Conservation (phyloP, 2,888 invertebrate species). For the Rhamnusium bicolor region DNA sequence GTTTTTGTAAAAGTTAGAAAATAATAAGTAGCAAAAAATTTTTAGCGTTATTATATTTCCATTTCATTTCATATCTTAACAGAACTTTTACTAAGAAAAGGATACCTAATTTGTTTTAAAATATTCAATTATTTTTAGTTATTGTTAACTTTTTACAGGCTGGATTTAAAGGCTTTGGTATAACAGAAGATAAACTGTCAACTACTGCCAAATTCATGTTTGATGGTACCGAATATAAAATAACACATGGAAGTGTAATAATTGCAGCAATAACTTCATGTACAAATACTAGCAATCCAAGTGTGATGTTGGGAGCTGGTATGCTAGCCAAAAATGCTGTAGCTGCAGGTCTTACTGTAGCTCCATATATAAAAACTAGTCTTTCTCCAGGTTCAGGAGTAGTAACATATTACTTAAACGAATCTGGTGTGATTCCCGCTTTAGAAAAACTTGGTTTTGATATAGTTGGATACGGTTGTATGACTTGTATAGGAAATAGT, state of each 20-base stretch:
- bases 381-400: slow-evolving; percentile 85
- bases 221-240: slow-evolving; percentile 85
- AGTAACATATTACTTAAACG: slow-evolving; percentile 73
- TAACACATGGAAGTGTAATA: slow-evolving; percentile 93
- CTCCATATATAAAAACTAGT: slow-evolving; percentile 97
- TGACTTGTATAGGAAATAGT: slow-evolving; percentile 99
- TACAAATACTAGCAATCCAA: slow-evolving; percentile 98
- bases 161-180: slow-evolving; percentile 93
- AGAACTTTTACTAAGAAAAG: too few relatives aligned
- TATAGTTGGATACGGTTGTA: slow-evolving; percentile 98
- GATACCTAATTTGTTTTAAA: too few relatives aligned
- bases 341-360: slow-evolving; percentile 86
- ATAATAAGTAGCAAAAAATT: too few relatives aligned
- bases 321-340: slow-evolving; percentile 95
- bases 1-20: too few relatives aligned
- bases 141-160: slow-evolving; percentile 74
- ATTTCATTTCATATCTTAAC: too few relatives aligned
- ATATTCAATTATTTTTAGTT: background rate
- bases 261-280: slow-evolving; percentile 99
- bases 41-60: too few relatives aligned
- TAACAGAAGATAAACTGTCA: slow-evolving; percentile 78
- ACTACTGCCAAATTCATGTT: slow-evolving; percentile 83
- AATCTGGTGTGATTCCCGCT: slow-evolving; percentile 93
- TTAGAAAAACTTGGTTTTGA: slow-evolving; percentile 92
- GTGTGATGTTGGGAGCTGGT: slow-evolving; percentile 97